phyloP scores from a whole-genome alignment of 2,888 invertebrate genomes.

The Stenchaetothrips biformis region DNA sequence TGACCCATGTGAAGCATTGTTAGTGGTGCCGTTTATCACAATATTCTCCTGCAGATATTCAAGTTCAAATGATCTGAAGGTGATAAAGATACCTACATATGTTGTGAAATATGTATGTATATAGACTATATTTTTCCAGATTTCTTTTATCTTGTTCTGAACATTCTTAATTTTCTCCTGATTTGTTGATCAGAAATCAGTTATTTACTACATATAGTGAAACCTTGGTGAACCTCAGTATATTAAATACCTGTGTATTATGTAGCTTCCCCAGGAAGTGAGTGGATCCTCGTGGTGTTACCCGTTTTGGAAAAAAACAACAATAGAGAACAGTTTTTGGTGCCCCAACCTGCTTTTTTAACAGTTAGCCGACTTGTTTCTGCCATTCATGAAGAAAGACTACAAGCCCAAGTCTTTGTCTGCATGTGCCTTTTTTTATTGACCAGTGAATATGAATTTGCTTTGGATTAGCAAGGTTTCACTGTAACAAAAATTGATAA shows the following conservation, averaged over 20 bases:
- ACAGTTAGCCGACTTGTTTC: too few species aligned
- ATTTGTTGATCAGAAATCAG: background rate
- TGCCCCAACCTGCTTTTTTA: too few species aligned
- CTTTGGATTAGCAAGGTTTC: too few species aligned
- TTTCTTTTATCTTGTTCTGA: slow-evolving; percentile 6
- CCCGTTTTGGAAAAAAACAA: too few species aligned
- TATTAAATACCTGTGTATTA: too few species aligned
- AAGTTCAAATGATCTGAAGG: background rate
- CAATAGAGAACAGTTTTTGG: too few species aligned
- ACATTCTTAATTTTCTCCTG: background rate
- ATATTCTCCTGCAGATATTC: background rate
- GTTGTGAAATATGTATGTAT: slow-evolving; percentile 2
- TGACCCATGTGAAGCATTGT: background rate
- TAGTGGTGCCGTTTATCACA: background rate
- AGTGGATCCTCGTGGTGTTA: too few species aligned
- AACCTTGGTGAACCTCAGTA: background rate
- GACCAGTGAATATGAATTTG: too few species aligned
- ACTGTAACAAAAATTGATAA: background rate
- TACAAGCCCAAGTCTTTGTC: too few species aligned
- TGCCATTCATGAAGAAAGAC: too few species aligned
- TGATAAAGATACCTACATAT: slow-evolving; percentile 16
- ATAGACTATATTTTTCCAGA: slow-evolving; percentile 21
- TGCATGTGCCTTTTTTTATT: too few species aligned
- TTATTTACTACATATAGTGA: background rate
- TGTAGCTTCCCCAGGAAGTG: too few species aligned